Evolutionary conservation across 2,888 invertebrate genomes (phyloP), one percentile per base, ranked within the genome.

Genomic region (Scelioninae gen. 2): DNA sequence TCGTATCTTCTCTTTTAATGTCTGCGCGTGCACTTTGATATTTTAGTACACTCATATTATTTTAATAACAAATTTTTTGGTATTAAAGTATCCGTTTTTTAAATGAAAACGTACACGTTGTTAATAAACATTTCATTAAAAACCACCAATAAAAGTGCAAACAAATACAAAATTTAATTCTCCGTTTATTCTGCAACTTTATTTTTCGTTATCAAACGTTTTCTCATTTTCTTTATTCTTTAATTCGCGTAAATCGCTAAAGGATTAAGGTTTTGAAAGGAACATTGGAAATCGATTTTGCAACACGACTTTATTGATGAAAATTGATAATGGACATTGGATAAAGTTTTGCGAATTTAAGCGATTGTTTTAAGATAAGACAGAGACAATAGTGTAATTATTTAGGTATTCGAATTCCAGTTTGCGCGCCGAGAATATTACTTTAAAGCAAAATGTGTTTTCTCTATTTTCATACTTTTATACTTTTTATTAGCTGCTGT

Each of bases 191-290:
- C 9, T 9, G 39, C 7, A 16, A 39, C 7, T 11, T 46, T 46
- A 46, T 46, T 46, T 46, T 46, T 46, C 46, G 46, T 22, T 46
- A 46, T 46, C 25, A 15, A 22, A 22, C 19, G 19, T 43, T 43
- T n/a, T n/a, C 15, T 9, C 18, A 33, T 31, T 33, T 33, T n/a
- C n/a, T 16, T 50, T 18, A 33, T 16, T 2, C 39, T 43, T 57
- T 57, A 31, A 43, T 57, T 57, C 31, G 18, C 31, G n/a, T 28
- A 28, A 25, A 16, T 16, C 41, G 31, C 31, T 43, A 43, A 31
- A 10, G 35, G 58, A 58, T 45, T 58, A 58, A 58, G 45, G 58
- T 22, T 58, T 45, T 58, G 35, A 46, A 45, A 58, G 58, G 35
- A 22, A 33, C 35, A 22, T 13, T 35, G 19, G 15, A 31, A 45